Evolutionary conservation across 2,797 vertebrate genomes (phyloP), one percentile per base, ranked within the genome.

Genomic region (Rhabdophis nuchalis): DNA sequence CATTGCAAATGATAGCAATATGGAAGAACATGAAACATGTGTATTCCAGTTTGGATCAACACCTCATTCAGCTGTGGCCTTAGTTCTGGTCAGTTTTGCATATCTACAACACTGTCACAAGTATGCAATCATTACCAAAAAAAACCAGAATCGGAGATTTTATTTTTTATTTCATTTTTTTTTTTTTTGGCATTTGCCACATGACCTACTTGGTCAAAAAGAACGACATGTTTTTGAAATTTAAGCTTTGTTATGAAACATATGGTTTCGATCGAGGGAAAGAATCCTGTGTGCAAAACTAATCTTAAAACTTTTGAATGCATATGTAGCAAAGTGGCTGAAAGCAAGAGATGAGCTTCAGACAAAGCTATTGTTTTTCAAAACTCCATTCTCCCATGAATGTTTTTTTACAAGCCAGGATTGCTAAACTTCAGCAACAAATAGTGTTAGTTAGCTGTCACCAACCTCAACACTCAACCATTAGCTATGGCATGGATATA

Each of bases 211-310:
- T 90, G 90, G 41, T 92, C 91, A 87, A 89, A 94, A 68, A 89
- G 29, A 72, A 36, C 23, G 50, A 32, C 93, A 93, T 91, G 92
- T 95, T 96, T 95, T 96, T 94, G 29, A 90, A 95, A 96, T 96
- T 94, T 95, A 50, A 41, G 54, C 89, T 85, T 95, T 88, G 87
- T 29, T 93, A 90, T 32, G 92, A 88, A 95, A 94, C 93, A 85
- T 93, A 91, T 93, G 46, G 4, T 94, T 95, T 93, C 93, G 92
- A 94, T 88, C 10, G 91, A 0, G 0, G 90, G 85, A 96, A 94
- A 90, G 86, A 90, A n/a, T 72, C 1, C 89, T 95, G 91, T 93
- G 53, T 93, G 56, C 91, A 89, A 95, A 94, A 94, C 89, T 87
- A 95, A 85, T 92, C 85, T 14, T 88, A 60, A 5, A 91, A 56